Evolutionary conservation across 2,888 invertebrate species (phyloP), one percentile per base, ranked within the genome.

Genomic region (Atethmia centrago): DNA sequence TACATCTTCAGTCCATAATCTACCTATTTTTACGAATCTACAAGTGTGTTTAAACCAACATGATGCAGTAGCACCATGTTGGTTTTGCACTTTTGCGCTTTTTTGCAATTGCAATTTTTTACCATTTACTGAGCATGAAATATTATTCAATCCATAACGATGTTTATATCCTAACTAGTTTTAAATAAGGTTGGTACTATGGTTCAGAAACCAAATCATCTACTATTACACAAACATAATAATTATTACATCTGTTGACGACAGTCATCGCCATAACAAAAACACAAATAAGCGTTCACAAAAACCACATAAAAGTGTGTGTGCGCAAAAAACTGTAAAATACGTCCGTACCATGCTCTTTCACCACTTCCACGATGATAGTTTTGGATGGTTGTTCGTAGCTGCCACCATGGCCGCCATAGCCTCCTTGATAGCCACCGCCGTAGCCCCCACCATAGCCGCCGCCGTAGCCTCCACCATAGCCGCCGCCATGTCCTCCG

Each of bases 311-410:
- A 66, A 59, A 49, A 45, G 53, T 76, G 62, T 64, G 71, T 80
- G 71, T 68, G 85, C 53, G 85, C n/a, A 72, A 69, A 49, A 86
- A 86, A 77, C 73, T 80, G 79, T 79, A 77, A 77, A 80, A 85
- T 83, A 83, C 75, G 53, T 73, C 19, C 89, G 88, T 88, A 87
- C 88, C 87, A 56, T 88, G 89, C 73, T 93, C 92, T 85, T 94
- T 93, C 40, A 93, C 90, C 31, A 93, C 89, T 87, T 92, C 87
- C 42, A 93, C 85, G 62, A 93, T 79, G 55, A 92, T 88, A 9
- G 88, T 91, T 85, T 94, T 93, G 8, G 90, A 55, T 8, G 92
- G 93, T 77, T 88, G 88, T 83, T 92, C 85, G 69, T 92, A 89
- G 49, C 89, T 88, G 28, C 79, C 85, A 42, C 88, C 87, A 21